phyloP scores from a whole-genome alignment of 2,888 invertebrate species.

The Nomada hirtipes region DNA sequence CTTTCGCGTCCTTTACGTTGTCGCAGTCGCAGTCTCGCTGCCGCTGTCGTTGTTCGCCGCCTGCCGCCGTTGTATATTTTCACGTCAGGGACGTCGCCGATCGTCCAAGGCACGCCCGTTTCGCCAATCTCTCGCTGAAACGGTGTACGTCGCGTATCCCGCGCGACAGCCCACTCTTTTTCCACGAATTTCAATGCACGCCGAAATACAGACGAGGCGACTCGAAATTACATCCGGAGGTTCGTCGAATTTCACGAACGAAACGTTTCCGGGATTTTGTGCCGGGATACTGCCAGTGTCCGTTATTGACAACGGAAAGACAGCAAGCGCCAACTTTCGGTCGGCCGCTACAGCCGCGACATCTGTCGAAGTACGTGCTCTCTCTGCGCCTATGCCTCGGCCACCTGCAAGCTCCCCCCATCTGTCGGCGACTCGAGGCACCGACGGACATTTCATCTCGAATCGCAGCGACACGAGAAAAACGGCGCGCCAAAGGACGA shows the following conservation, averaged over 20 bases:
- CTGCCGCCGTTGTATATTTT: constrained; percentile 35
- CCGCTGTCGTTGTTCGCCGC: constrained; percentile 25
- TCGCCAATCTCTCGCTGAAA: constrained; percentile 37
- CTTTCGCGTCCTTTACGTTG: not conserved
- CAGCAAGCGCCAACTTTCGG: constrained; percentile 77
- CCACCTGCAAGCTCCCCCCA: constrained; percentile 10
- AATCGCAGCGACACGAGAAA: not conserved
- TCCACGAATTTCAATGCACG: constrained; percentile 10
- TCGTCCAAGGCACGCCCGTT: constrained; percentile 71
- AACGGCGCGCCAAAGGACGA: not conserved
- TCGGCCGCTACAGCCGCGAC: constrained; percentile 61
- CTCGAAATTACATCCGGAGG: constrained; percentile 38
- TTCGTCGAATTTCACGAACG: constrained; percentile 55
- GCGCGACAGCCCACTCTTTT: constrained; percentile 11
- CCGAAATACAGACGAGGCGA: constrained; percentile 28
- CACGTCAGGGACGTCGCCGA: constrained; percentile 50
- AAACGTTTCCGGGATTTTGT: constrained; percentile 73
- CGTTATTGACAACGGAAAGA: constrained; percentile 82
- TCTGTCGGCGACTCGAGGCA: not conserved
- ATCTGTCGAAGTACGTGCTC: constrained; percentile 51
- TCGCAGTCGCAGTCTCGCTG: constrained; percentile 33
- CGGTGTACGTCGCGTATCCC: constrained; percentile 17
- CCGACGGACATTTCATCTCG: not conserved
- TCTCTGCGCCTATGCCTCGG: not conserved
- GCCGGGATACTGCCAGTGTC: constrained; percentile 79